These are phyloP conservation scores for Delphinus delphis DNA, from an alignment of 2,113 vertebrate genomes.

Conservation along the genomic window DNA sequence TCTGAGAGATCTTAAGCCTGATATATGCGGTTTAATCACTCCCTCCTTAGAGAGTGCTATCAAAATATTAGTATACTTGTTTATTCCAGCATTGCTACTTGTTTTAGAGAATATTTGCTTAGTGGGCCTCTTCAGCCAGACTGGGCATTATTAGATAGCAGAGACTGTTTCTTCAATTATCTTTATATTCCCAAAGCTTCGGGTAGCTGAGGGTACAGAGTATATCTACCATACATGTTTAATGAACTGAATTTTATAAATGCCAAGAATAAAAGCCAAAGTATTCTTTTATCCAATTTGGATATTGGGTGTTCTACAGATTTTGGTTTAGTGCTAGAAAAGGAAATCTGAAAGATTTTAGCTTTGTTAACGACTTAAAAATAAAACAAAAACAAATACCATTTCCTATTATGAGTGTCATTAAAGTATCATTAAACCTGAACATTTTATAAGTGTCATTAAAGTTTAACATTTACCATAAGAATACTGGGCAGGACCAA, in stretches of 20 bases:
- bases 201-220: not conserved
- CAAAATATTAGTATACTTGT: not conserved
- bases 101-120: not conserved
- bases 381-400: conserved; percentile 14
- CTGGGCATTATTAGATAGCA: not conserved
- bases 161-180: not conserved
- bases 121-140: not conserved
- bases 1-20: not conserved
- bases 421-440: not conserved
- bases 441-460: not conserved
- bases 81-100: not conserved
- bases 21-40: not conserved
- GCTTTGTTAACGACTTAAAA: not conserved
- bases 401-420: not conserved
- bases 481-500: not conserved
- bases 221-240: not conserved
- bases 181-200: not conserved
- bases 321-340: not conserved
- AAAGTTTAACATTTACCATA: conserved; percentile 19
- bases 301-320: not conserved
- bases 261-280: not conserved
- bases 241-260: not conserved
- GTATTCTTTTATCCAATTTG: not conserved
- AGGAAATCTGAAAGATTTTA: conserved; percentile 37
- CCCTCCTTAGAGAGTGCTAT: not conserved